phyloP scores from a whole-genome alignment of 2,888 invertebrate genomes.

The Phaonia tiefii region DNA sequence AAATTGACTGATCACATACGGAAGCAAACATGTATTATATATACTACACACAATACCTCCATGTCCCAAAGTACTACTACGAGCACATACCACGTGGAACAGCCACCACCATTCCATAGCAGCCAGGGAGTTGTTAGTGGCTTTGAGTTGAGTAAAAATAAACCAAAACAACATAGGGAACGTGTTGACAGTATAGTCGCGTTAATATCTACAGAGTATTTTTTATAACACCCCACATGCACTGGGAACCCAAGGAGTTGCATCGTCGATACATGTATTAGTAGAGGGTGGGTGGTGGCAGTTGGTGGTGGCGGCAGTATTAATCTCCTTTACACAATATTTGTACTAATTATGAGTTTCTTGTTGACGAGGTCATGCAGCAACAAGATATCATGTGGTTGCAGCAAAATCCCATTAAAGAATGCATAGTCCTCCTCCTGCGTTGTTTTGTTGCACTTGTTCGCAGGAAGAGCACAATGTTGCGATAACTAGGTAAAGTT shows the following conservation, averaged over 20 bases:
- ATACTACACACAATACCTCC: not conserved
- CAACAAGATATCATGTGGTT: slow-evolving; percentile 58
- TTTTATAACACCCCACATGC: slow-evolving; percentile 2
- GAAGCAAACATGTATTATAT: slow-evolving; percentile 67
- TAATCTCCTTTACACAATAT: slow-evolving; percentile 43
- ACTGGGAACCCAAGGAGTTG: not conserved
- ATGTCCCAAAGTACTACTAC: too few species aligned
- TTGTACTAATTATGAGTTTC: slow-evolving; percentile 73
- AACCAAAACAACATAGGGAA: slow-evolving; percentile 11
- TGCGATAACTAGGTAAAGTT: slow-evolving; percentile 2
- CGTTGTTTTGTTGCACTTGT: not conserved
- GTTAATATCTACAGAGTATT: slow-evolving; percentile 46
- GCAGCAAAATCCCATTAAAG: slow-evolving; percentile 69
- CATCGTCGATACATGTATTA: not conserved
- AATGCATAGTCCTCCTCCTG: slow-evolving; percentile 50
- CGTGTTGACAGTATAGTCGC: slow-evolving; percentile 59
- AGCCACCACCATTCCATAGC: not conserved
- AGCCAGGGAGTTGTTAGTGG: not conserved
- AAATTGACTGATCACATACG: slow-evolving; percentile 75
- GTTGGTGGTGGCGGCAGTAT: too few species aligned
- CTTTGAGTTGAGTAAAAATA: not conserved
- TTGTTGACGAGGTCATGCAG: slow-evolving; percentile 67
- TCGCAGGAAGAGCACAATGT: not conserved
- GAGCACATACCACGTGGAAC: not conserved
- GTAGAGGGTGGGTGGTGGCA: not conserved